phyloP scores from a whole-genome alignment of 1,140 invertebrate genomes.

The Drosophila subpulchrella region DNA sequence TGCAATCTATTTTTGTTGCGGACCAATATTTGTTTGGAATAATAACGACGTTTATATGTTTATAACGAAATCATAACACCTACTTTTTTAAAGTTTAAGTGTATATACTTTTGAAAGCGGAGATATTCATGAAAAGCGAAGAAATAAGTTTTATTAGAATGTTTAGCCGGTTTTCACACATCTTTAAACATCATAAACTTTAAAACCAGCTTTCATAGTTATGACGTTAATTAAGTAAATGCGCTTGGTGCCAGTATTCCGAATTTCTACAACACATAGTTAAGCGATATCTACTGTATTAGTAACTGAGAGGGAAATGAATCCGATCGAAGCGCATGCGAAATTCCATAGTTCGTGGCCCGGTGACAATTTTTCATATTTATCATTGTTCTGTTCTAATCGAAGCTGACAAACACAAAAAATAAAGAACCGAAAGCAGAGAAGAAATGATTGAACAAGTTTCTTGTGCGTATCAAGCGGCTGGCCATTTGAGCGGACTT shows the following conservation, averaged over 20 bases:
- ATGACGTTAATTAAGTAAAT: background rate
- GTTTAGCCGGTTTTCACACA: background rate
- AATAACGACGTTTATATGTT: no score
- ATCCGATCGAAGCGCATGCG: constrained; percentile 31
- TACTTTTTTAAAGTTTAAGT: background rate
- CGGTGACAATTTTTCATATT: constrained; percentile 60
- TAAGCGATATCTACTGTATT: constrained; percentile 3
- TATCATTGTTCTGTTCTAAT: constrained; percentile 44
- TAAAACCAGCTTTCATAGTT: background rate
- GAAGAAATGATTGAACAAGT: constrained; percentile 76
- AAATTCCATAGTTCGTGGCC: constrained; percentile 46
- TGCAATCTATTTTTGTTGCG: background rate
- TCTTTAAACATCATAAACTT: background rate
- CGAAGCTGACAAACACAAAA: constrained; percentile 41
- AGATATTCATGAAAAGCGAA: background rate
- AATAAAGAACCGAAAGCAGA: constrained; percentile 27
- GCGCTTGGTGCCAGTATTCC: background rate
- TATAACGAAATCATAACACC: no score
- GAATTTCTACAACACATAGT: background rate
- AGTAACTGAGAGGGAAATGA: constrained; percentile 9
- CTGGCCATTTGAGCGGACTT: constrained; percentile 22
- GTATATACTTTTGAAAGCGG: background rate
- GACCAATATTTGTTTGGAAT: no score
- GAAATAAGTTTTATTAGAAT: background rate
- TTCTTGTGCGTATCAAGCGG: constrained; percentile 68